A percentile compares a stretch with the other conserved stretches of the same genome.
These are phyloP conservation scores for Sterna hirundo DNA, from an alignment of 2,113 vertebrate genomes.

Conservation along the genomic window DNA sequence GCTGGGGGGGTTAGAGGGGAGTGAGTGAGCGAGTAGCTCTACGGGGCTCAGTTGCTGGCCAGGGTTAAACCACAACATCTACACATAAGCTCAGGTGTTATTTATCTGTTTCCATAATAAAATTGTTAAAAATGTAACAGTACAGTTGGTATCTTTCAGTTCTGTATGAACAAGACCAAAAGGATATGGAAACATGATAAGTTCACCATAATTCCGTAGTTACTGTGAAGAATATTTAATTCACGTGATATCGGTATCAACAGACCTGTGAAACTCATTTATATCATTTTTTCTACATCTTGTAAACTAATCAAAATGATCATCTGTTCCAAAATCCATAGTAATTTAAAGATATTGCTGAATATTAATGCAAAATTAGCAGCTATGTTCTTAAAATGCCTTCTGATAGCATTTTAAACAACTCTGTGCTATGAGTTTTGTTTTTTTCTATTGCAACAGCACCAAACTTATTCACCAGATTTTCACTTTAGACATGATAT, in stretches of 20 bases:
- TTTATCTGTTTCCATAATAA: neutral
- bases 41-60: neutral
- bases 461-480: neutral
- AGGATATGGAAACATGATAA: neutral
- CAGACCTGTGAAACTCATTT: neutral
- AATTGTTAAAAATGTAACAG: neutral
- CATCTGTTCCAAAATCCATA: neutral
- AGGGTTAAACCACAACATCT: neutral
- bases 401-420: neutral
- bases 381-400: neutral
- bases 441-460: neutral
- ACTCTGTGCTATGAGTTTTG: neutral
- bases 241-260: neutral
- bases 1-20: accelerated
- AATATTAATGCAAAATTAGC: neutral
- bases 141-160: neutral
- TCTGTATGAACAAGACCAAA: neutral
- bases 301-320: neutral
- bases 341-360: neutral
- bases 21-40: neutral
- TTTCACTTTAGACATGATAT: neutral
- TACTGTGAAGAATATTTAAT: neutral
- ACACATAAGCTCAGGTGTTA: neutral
- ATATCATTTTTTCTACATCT: neutral
- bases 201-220: neutral